phyloP scores from a whole-genome alignment of 2,113 vertebrate genomes.

The Cathartes aura region DNA sequence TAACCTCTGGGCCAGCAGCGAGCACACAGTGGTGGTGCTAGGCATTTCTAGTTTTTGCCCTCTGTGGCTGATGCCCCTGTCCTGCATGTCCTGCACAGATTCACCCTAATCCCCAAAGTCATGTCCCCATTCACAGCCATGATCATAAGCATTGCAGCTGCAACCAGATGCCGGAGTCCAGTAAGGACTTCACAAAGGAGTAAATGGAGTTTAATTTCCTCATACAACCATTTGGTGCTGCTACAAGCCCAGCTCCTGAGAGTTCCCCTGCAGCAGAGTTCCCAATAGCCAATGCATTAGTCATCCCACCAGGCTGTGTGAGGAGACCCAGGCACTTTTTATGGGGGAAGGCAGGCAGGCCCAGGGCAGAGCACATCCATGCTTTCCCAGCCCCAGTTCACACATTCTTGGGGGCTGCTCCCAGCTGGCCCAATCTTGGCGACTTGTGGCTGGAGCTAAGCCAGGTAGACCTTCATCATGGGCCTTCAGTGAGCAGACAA shows the following conservation, averaged over 20 bases:
- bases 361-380: neutral
- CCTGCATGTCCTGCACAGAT: neutral
- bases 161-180: neutral
- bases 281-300: neutral
- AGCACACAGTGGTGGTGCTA: neutral
- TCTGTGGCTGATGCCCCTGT: neutral
- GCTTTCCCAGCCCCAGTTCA: neutral
- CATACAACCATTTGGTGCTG: neutral
- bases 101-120: neutral
- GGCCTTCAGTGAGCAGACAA: neutral
- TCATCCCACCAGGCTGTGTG: accelerated
- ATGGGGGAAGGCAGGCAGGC: neutral
- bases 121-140: neutral
- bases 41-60: neutral
- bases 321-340: neutral
- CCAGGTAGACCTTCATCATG: neutral
- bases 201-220: neutral
- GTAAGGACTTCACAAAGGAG: neutral
- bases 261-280: neutral
- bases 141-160: neutral
- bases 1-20: neutral
- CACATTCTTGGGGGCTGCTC: neutral
- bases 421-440: neutral
- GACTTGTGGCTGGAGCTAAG: neutral
- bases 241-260: neutral